Evolutionary conservation across 2,797 vertebrate species (phyloP), one percentile per base, ranked within the genome.

Genomic region (Gymnopithys bicolor): DNA sequence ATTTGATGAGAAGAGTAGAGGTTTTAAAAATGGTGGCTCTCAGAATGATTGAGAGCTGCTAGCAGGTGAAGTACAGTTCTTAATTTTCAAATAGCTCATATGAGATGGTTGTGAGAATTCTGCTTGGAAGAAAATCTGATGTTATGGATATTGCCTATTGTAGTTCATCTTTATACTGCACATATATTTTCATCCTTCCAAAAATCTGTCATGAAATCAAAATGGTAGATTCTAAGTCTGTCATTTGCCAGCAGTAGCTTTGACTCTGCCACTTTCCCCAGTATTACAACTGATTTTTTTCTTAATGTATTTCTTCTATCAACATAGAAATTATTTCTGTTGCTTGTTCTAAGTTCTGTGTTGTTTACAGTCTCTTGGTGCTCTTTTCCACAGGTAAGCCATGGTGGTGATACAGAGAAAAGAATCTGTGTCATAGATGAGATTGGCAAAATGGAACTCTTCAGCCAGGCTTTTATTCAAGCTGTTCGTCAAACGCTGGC

Each of bases 371-470:
- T 77, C 22, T 82, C 55, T 56, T 63, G 46, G 52, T 94, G 68
- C 12, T 7, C 63, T 94, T 94, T 89, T 87, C 89, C 63, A 25
- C 97, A 99, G 99, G 92, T 96, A 10, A 96, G 89, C 63, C 62
- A 84, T 23, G 60, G 90, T 18, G 81, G 68, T 3, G 95, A 91
- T 30, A 63, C 90, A 35, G 88, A 88, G 91, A 97, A 93, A 91
- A 98, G 94, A 70, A 97, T 99, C 56, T 99, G 99, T 48, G 91
- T 99, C 96, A 98, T 99, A 9, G 99, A 99, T 48, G 99, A 99
- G 97, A 98, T 99, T 21, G 99, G 99, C 56, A 99, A 99, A 97
- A 99, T 99, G 99, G 99, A 99, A 81, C 98, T 99, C 77, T 99
- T 99, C 97, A 99, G 99, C 89, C 98, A 98, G 95, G 82, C 98